Evolutionary conservation across 2,797 vertebrate genomes (phyloP), one percentile per base, ranked within the genome.

Genomic region (Mormyrus hasselquistii): DNA sequence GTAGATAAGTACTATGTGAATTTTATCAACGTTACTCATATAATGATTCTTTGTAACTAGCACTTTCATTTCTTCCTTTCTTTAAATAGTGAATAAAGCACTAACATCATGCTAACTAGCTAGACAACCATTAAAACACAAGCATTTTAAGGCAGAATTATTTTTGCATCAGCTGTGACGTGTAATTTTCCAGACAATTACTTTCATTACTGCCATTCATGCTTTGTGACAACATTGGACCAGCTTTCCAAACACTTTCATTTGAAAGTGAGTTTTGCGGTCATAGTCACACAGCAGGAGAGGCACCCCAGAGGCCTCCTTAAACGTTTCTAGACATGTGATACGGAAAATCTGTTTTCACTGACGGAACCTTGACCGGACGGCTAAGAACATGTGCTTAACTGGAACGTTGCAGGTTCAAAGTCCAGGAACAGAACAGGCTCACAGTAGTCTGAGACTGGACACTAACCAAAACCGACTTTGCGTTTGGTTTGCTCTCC

Each of bases 181-280:
- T n/a, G 10, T 52, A 50, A 50, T 52, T 85, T 52, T 85, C 44
- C 44, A 85, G 47, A 53, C 22, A 22, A 29, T 52, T 52, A 16
- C 8, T 49, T 85, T 85, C 29, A 85, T 85, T 50, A 85, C 49
- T 85, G 83, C n/a, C 49, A 85, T 52, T 85, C 83, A 85, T 85
- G 83, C 22, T 85, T 85, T 85, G 44, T 47, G 49, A 50, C 19
- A 52, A 52, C 44, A 85, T 5, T 85, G n/a, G 83, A 85, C 41
- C 83, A 50, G 83, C 83, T 52, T 85, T 50, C 83, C 47, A 52
- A 47, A 50, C 49, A 34, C 44, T 85, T 85, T 52, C 44, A 49
- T 52, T 12, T 47, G n/a, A 85, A 85, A 85, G 19, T 50, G 47
- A 85, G 44, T 50, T 85, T 34, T 85, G 83, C 25, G 79, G 44